Base-by-base conservation (phyloP, 2,113 vertebrate genomes). In the Pithys albifrons region DNA sequence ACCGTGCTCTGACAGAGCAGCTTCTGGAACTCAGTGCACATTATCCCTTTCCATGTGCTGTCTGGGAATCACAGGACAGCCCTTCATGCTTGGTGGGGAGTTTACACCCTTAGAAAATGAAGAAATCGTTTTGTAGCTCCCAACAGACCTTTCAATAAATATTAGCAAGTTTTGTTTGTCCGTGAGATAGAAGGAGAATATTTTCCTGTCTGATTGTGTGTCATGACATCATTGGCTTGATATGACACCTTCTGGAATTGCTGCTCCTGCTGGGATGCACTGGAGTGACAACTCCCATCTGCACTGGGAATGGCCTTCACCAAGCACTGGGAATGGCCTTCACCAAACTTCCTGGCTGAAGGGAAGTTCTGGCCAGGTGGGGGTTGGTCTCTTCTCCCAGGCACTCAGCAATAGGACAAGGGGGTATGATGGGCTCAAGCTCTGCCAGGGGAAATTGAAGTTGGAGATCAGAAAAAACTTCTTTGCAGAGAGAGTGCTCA, bases 201-300 rank as follows among this genome's bases (percentile, higher is more conserved):
- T 93, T 86, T 96, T 82, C 75, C 79, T 93, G 78, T 93, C 95
- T 95, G 88, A 76, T 95, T 89, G 65, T 76, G 23, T 74, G 4
- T 97, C 71, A 16, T 92, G 96, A 92, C 90, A 86, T 96, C 87
- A 92, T 10, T 94, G 96, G 78, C 45, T 91, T 90, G 95, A 94
- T 96, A 85, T 94, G 61, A 41, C 52, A 51, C 4, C 23, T 97
- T 78, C 49, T 89, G 80, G 55, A 70, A 75, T 67, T 78, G 85
- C 91, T 93, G 91, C 54, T 95, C 79, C 25, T 93, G 84, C 96
- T 85, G 92, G 81, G 93, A 37, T 82, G 79, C 16, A 11, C 59
- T 87, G 71, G 64, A 91, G 75, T 64, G 92, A 84, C 17, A 82
- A 8, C 58, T 96, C 69, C 90, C 19, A 71, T 84, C 77, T 75